Evolutionary conservation across 1,140 invertebrate genomes (phyloP).

Genomic region (Tribolium madens): DNA sequence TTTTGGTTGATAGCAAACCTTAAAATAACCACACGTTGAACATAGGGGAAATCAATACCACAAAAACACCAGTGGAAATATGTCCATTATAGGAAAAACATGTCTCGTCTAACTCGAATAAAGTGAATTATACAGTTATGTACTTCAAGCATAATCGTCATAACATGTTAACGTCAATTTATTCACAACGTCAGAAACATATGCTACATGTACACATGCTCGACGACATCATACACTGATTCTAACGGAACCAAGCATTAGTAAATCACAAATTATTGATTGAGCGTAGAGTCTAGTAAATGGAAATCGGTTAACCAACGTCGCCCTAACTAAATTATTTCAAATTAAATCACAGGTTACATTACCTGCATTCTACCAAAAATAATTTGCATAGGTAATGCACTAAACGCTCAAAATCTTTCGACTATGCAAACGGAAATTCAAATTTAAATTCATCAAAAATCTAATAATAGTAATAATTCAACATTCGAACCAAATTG

Average conservation of each 20-base stretch:
- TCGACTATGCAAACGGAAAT: too few species aligned
- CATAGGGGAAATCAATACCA: too few species aligned
- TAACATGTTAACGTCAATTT: conserved; percentile 13
- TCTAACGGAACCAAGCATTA: conserved; percentile 32
- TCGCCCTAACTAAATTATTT: conserved; percentile 3
- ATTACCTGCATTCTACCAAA: not conserved
- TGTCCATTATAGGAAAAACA: too few species aligned
- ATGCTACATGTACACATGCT: conserved; percentile 12
- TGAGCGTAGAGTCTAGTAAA: conserved; percentile 10
- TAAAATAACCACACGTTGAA: too few species aligned
- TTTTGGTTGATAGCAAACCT: too few species aligned
- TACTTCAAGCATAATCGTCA: not conserved
- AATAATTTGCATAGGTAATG: not conserved
- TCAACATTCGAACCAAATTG: not conserved
- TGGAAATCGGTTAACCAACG: conserved; percentile 26
- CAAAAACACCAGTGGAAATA: too few species aligned
- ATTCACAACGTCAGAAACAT: conserved; percentile 2
- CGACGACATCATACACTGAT: conserved; percentile 21
- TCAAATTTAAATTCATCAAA: not conserved
- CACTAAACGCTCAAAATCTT: too few species aligned
- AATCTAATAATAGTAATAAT: not conserved
- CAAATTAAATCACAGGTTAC: conserved; percentile 3
- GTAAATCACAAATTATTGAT: conserved; percentile 37
- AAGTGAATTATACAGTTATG: not conserved
- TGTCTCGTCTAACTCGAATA: too few species aligned